These are phyloP conservation scores for Maniola hyperantus DNA, from an alignment of 2,888 invertebrate species.

Conservation along the genomic window DNA sequence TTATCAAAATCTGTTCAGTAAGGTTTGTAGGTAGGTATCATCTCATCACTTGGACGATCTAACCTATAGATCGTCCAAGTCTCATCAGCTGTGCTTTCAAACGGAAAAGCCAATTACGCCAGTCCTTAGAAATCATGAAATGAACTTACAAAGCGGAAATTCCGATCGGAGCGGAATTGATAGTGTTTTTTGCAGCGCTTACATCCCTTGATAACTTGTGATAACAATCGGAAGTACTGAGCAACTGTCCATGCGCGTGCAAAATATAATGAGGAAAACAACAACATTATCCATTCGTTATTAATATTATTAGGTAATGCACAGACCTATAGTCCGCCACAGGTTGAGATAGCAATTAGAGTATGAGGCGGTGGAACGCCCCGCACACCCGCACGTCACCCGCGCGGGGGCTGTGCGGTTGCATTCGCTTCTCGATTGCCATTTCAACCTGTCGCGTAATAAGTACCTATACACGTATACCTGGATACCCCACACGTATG, in stretches of 20 bases:
- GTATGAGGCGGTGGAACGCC: too few relatives aligned
- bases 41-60: too few relatives aligned
- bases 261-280: slow-evolving; percentile 2
- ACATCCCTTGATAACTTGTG: slow-evolving; percentile 52
- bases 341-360: too few relatives aligned
- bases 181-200: slow-evolving; percentile 51
- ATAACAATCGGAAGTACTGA: slow-evolving; percentile 49
- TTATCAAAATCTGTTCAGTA: background rate
- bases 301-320: background rate
- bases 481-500: too few relatives aligned
- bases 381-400: too few relatives aligned
- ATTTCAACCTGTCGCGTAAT: too few relatives aligned
- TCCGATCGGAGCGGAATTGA: slow-evolving; percentile 42
- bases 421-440: too few relatives aligned
- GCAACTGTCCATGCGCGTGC: slow-evolving; percentile 23
- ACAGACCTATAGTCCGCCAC: too few relatives aligned
- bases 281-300: background rate
- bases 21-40: background rate
- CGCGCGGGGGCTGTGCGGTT: too few relatives aligned
- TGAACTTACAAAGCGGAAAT: slow-evolving; percentile 34
- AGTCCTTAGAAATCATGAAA: slow-evolving; percentile 18
- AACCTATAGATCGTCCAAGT: too few relatives aligned
- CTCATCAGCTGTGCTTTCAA: background rate
- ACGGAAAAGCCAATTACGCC: background rate
- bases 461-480: too few relatives aligned